Evolutionary conservation across 2,113 vertebrate species (phyloP).

Genomic region (Tragelaphus imberbis): DNA sequence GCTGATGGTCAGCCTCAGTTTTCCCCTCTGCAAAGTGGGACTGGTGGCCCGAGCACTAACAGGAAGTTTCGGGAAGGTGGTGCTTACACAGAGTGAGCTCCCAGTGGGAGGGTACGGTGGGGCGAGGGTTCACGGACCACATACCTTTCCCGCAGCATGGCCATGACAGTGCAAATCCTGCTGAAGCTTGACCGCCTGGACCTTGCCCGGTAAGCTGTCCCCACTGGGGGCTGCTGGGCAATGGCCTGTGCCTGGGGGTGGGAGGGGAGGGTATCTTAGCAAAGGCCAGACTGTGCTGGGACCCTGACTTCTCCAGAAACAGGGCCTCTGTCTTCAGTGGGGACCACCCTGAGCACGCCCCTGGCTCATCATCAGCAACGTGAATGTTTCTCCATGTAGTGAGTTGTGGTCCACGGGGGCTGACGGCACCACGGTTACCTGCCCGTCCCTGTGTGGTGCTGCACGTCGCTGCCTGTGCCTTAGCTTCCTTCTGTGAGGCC

Average conservation of each 20-base stretch:
- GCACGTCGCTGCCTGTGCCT: neutral
- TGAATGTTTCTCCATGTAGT: fast-evolving
- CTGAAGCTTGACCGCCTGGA: conserved; percentile 94
- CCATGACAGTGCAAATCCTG: conserved; percentile 92
- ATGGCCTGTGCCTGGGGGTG: too few species aligned
- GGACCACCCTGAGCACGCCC: neutral
- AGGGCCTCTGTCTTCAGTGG: neutral
- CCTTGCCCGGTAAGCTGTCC: conserved; percentile 87
- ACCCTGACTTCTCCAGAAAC: neutral
- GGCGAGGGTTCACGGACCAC: neutral
- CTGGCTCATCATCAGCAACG: neutral
- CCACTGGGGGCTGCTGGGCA: neutral
- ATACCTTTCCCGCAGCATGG: conserved; percentile 79
- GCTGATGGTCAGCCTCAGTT: neutral
- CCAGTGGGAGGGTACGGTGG: neutral
- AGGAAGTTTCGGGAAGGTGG: neutral
- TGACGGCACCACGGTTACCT: fast-evolving
- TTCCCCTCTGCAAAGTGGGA: neutral
- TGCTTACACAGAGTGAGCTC: fast-evolving
- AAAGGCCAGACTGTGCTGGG: neutral
- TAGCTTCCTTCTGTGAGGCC: neutral
- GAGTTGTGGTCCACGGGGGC: neutral
- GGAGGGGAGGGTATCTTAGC: neutral
- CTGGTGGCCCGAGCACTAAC: neutral
- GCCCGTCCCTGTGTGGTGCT: neutral